Evolutionary conservation across 2,888 invertebrate species (phyloP), one percentile per base, ranked within the genome.

Genomic region (Calliphora vomitoria): DNA sequence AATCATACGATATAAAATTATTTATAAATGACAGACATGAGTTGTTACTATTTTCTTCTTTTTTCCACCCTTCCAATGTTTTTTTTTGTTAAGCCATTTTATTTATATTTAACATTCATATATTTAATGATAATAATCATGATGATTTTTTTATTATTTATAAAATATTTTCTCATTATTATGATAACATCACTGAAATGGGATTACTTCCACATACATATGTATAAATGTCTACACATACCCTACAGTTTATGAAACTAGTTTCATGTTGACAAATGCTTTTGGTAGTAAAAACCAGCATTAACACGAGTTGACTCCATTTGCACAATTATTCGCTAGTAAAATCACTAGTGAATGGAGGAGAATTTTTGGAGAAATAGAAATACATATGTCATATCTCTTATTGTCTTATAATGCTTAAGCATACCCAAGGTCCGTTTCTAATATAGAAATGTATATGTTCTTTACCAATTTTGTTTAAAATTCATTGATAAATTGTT

Each of bases 91-190:
- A 3, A 41, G 31, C 3, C 10, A 55, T 15, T 60, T 18, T 69
- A 18, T 69, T 58, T 8, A 58, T 11, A 20, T 58, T 10, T 25
- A 41, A 55, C 66, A 15, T 44, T 72, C 25, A 55, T 58, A 47
- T 71, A 69, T 71, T 71, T 44, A 72, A 66, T 82, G 78, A 86
- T 86, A 68, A 78, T 31, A 82, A 74, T 66, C 66, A 44, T 69
- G 78, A 74, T 69, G 82, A 82, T 79, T 50, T 60, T 78, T 78
- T 86, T 50, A 85, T 78, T 72, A 78, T 78, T 64, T 41, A 55
- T 55, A 55, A 55, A 58, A 84, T 47, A 25, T 47, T 76, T 76
- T 69, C 31, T 60, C 85, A 82, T 85, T 64, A 81, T 50, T 15
- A 41, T 55, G 69, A 74, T 69, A 69, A 79, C 44, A 79, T 74